Evolutionary conservation across 2,113 vertebrate species (phyloP).

Genomic region (Gambusia affinis): DNA sequence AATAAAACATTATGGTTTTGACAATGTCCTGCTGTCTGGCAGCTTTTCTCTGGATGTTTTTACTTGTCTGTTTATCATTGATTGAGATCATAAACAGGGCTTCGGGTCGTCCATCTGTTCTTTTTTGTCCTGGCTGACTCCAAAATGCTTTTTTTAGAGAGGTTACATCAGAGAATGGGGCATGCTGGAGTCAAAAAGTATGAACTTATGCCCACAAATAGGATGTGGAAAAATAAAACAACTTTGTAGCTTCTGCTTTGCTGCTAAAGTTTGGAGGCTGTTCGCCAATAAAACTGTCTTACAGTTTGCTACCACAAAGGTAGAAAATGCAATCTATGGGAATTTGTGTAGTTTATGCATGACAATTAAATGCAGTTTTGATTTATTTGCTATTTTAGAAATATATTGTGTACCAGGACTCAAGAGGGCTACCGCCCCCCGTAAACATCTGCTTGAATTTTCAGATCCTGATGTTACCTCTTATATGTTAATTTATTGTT

Average conservation of each 20-base stretch:
- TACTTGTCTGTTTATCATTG: slow-evolving; percentile 37
- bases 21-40: slow-evolving; percentile 57
- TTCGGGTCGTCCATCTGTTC: slow-evolving; percentile 19
- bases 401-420: background rate
- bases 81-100: slow-evolving; percentile 50
- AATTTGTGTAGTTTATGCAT: too few relatives aligned
- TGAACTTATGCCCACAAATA: slow-evolving; percentile 21
- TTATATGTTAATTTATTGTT: background rate
- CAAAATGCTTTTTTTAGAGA: slow-evolving; percentile 16
- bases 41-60: slow-evolving; percentile 62
- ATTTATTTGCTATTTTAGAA: background rate
- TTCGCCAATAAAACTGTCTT: background rate
- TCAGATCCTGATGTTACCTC: background rate
- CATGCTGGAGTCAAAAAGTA: background rate
- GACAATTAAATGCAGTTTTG: too few relatives aligned
- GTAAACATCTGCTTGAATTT: background rate
- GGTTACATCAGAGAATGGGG: slow-evolving; percentile 22
- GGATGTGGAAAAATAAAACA: slow-evolving; percentile 19
- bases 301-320: background rate
- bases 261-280: background rate
- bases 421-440: background rate
- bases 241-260: background rate
- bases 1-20: slow-evolving; percentile 34
- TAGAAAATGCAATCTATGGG: background rate
- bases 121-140: slow-evolving; percentile 24